These are phyloP conservation scores for Tipula lateralis DNA, from an alignment of 2,888 invertebrate species.

Conservation along the genomic window DNA sequence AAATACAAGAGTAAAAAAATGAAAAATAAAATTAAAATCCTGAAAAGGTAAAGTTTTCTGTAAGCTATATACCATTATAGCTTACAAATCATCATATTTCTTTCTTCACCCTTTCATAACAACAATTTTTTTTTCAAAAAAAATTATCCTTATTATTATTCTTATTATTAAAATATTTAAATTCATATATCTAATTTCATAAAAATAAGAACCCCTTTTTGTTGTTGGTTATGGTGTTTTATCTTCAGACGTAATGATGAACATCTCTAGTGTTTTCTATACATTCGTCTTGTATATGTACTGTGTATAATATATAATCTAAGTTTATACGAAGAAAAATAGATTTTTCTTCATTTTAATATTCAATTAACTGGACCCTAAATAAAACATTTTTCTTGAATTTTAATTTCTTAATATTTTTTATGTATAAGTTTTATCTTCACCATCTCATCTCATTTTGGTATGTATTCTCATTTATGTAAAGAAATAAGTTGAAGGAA, in stretches of 20 bases:
- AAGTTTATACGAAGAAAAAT: background rate
- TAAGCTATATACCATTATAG: slow-evolving; percentile 19
- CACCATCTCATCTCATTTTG: background rate
- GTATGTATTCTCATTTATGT: background rate
- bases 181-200: slow-evolving; percentile 13
- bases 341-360: slow-evolving; percentile 19
- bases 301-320: background rate
- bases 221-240: background rate
- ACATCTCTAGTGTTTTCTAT: background rate
- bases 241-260: slow-evolving; percentile 1
- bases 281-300: background rate
- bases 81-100: slow-evolving; percentile 19
- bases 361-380: slow-evolving; percentile 19
- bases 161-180: slow-evolving; percentile 9
- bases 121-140: background rate
- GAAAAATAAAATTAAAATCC: slow-evolving; percentile 6
- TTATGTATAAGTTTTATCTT: background rate
- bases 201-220: background rate
- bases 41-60: slow-evolving; percentile 19
- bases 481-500: background rate
- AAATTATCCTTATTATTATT: slow-evolving; percentile 24
- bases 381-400: slow-evolving; percentile 13
- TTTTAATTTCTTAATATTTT: slow-evolving; percentile 12
- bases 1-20: background rate
- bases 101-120: background rate